Percentiles rank a stretch among this genome's conserved stretches.
Conservation (phyloP, 2,797 vertebrate genomes). For the Crocidura indochinensis region DNA sequence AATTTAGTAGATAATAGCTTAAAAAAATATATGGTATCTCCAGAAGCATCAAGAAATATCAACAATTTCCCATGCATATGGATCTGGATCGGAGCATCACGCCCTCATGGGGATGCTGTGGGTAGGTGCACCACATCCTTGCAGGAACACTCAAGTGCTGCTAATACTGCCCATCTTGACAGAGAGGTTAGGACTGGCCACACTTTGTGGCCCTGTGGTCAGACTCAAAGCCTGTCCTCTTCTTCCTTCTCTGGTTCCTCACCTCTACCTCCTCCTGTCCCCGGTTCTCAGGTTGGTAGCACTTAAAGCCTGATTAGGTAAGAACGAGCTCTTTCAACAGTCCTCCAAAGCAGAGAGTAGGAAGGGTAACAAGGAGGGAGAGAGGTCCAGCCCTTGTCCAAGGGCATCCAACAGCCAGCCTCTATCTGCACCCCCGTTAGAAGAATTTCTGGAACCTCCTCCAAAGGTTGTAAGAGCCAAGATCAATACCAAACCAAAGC, state of each 20-base stretch:
- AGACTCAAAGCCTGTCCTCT: neutral
- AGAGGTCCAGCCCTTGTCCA: neutral
- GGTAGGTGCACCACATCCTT: neutral
- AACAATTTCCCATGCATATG: too few relatives aligned
- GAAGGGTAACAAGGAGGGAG: neutral
- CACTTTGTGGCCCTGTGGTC: too few relatives aligned
- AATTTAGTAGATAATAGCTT: neutral
- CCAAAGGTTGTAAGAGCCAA: neutral
- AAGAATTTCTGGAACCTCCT: constrained; percentile 10
- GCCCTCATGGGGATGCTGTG: neutral
- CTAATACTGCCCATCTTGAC: neutral
- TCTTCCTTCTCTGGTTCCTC: accelerated
- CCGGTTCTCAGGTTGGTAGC: neutral
- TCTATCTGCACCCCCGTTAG: neutral
- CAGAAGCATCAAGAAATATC: too few relatives aligned
- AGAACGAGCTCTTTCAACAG: neutral
- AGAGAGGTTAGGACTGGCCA: neutral
- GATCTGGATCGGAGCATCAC: neutral
- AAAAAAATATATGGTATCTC: too few relatives aligned
- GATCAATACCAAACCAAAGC: constrained; percentile 59
- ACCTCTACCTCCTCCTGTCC: neutral
- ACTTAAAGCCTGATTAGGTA: neutral
- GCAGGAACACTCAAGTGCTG: too few relatives aligned
- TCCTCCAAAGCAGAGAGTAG: neutral
- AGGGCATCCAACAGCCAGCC: neutral